phyloP scores from a whole-genome alignment of 2,888 invertebrate species.

The Amiota mariae region DNA sequence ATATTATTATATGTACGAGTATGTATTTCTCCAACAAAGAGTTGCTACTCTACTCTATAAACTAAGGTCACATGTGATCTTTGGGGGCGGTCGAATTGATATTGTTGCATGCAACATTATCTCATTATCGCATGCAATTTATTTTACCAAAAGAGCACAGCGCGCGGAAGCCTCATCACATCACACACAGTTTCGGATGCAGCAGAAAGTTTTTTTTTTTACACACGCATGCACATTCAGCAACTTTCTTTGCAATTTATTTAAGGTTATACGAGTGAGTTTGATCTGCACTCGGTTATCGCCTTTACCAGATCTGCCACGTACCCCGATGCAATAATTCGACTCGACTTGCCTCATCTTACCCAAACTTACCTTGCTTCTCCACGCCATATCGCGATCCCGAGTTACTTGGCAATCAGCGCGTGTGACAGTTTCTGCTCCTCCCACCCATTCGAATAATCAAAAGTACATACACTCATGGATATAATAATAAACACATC shows the following conservation, averaged over 20 bases:
- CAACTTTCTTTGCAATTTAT: slow-evolving; percentile 64
- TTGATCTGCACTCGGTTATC: slow-evolving; percentile 53
- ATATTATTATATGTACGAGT: too few species aligned
- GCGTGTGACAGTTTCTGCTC: slow-evolving; percentile 60
- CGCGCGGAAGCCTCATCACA: slow-evolving; percentile 7
- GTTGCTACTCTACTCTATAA: too few species aligned
- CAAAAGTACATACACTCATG: too few species aligned
- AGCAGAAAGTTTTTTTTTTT: slow-evolving; percentile 38
- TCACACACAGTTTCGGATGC: not conserved
- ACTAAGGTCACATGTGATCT: too few species aligned
- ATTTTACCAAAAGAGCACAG: slow-evolving; percentile 9
- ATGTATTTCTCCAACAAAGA: too few species aligned
- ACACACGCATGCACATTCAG: slow-evolving; percentile 57
- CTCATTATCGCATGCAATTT: slow-evolving; percentile 37
- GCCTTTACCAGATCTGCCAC: slow-evolving; percentile 31
- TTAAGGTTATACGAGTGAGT: slow-evolving; percentile 50
- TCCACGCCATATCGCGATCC: not conserved
- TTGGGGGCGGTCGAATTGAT: not conserved
- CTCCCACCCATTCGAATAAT: slow-evolving; percentile 48
- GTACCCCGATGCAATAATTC: not conserved
- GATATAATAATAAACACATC: too few species aligned
- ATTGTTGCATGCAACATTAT: slow-evolving; percentile 39
- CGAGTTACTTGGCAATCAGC: slow-evolving; percentile 44
- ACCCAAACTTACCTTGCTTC: not conserved
- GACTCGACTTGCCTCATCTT: not conserved